These are phyloP conservation scores for Vulpes ferrilata DNA, from an alignment of 2,113 vertebrate species.

Conservation along the genomic window DNA sequence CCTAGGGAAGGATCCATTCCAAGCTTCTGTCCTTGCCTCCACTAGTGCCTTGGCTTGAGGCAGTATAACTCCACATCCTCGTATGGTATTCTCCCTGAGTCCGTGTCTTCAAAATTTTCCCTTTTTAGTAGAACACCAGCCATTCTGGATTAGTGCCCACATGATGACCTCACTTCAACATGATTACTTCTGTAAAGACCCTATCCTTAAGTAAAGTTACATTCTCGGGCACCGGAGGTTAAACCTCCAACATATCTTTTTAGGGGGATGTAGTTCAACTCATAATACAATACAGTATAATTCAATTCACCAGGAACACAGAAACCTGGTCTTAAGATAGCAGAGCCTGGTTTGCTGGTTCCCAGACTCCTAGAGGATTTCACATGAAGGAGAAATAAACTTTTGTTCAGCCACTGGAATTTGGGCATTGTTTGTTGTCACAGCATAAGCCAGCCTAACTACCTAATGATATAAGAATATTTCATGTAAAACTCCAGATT, in stretches of 20 bases:
- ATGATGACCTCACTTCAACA: slow-evolving; percentile 15
- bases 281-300: background rate
- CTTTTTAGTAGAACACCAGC: background rate
- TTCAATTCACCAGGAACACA: background rate
- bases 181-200: slow-evolving; percentile 11
- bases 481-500: background rate
- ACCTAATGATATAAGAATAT: background rate
- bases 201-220: background rate
- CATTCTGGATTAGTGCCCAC: background rate
- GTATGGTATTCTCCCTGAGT: background rate
- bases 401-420: background rate
- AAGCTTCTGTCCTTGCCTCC: background rate
- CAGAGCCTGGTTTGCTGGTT: background rate
- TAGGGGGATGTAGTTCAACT: background rate
- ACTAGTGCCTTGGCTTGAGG: background rate
- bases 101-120: background rate
- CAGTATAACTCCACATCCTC: background rate
- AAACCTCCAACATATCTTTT: background rate
- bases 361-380: background rate
- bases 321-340: background rate
- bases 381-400: background rate
- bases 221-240: background rate
- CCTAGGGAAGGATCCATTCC: background rate
- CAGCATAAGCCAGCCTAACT: background rate
- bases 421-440: background rate